Evolutionary conservation across 2,797 vertebrate genomes (phyloP).

Genomic region (Xiphorhynchus erythropygius): DNA sequence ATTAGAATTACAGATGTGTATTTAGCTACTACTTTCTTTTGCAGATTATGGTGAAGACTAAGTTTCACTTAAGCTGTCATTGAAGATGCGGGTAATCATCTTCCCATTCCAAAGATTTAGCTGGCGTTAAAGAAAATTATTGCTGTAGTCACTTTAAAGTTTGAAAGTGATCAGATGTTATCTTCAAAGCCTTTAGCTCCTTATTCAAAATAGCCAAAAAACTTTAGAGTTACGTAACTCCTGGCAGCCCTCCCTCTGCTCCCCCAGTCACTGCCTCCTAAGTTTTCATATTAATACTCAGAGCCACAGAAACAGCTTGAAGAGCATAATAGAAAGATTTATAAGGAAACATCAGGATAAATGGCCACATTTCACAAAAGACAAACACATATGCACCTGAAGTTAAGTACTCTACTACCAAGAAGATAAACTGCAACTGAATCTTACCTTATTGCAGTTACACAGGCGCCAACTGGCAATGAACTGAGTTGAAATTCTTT

Average conservation of each 20-base stretch:
- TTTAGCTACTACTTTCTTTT: constrained; percentile 46
- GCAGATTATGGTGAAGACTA: constrained; percentile 46
- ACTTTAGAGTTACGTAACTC: constrained; percentile 24
- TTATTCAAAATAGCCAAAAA: constrained; percentile 49
- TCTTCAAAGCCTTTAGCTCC: constrained; percentile 49
- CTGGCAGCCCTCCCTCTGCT: background rate
- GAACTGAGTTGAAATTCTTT: constrained; percentile 70
- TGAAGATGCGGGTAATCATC: constrained; percentile 59
- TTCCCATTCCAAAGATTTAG: constrained; percentile 63
- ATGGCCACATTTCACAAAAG: background rate
- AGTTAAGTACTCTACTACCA: background rate
- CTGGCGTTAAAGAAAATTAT: constrained; percentile 41
- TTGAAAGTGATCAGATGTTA: constrained; percentile 55
- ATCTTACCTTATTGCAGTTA: constrained; percentile 76
- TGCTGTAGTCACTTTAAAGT: constrained; percentile 54
- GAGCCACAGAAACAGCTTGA: background rate
- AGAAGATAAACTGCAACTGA: constrained; percentile 69
- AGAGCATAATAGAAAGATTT: constrained; percentile 1
- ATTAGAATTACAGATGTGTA: constrained; percentile 70
- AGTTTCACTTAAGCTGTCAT: constrained; percentile 63
- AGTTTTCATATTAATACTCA: background rate
- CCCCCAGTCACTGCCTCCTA: background rate
- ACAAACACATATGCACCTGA: constrained; percentile 25
- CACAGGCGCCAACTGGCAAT: constrained; percentile 67
- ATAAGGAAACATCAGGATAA: background rate